Percentiles rank a stretch among this genome's conserved stretches.
Evolutionary conservation across 92 coral and sea anemone species (phyloP).

Genomic region (Actinostola sp.): DNA sequence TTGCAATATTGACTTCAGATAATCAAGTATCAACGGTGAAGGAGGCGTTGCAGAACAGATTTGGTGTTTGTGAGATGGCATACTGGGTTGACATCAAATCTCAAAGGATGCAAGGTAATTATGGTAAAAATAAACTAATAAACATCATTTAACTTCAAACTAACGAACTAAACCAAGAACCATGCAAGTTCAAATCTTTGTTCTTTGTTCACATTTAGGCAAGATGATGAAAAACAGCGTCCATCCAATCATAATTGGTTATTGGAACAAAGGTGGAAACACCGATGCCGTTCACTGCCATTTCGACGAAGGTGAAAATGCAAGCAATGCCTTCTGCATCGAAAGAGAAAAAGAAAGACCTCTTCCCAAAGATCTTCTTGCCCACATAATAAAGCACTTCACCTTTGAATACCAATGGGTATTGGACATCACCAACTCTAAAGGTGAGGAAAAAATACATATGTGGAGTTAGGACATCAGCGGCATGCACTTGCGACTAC

Average conservation of each 20-base stretch:
- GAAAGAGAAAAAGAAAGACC: conserved; percentile 1
- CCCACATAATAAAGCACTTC: conserved; percentile 2
- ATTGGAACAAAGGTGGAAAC: conserved; percentile 25
- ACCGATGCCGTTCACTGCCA: conserved; percentile 15
- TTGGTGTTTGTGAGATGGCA: too few species aligned
- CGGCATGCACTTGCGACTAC: not conserved
- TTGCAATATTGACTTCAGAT: too few species aligned
- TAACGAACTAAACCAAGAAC: too few species aligned
- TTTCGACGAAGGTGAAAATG: conserved; percentile 12
- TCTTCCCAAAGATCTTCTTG: not conserved
- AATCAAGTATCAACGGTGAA: too few species aligned
- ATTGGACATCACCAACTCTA: not conserved
- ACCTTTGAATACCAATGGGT: not conserved
- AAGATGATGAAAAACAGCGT: conserved; percentile 28
- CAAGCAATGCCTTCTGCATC: conserved; percentile 37
- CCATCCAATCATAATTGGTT: conserved; percentile 12
- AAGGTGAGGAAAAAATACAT: not conserved
- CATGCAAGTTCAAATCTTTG: too few species aligned
- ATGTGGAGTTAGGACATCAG: not conserved
- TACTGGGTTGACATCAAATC: too few species aligned
- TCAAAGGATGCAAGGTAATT: too few species aligned
- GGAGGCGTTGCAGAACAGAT: too few species aligned
- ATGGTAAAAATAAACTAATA: too few species aligned
- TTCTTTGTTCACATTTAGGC: too few species aligned
- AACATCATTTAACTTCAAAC: too few species aligned